phyloP scores from a whole-genome alignment of 92 coral and sea anemone genomes.

The Palythoa grandis region DNA sequence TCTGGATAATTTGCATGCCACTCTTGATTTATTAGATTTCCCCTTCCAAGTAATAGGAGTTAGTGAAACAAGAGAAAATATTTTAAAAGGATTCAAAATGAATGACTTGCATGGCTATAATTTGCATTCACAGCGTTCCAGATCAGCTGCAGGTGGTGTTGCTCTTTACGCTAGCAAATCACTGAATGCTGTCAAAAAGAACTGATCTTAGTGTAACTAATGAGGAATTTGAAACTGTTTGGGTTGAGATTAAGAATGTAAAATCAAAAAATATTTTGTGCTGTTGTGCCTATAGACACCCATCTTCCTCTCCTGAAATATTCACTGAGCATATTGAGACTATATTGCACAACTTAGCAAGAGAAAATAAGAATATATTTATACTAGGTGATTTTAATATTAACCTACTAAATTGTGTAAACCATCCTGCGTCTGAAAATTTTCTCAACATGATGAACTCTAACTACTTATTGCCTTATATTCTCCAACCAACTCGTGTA shows the following conservation, averaged over 20 bases:
- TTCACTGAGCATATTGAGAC: conserved; percentile 28
- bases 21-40: not conserved
- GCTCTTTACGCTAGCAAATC: conserved; percentile 36
- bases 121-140: conserved; percentile 5
- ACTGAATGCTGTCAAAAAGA: conserved; percentile 16
- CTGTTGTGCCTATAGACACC: conserved; percentile 1
- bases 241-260: conserved; percentile 39
- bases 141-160: conserved; percentile 52
- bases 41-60: not conserved
- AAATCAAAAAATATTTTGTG: not conserved
- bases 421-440: conserved; percentile 2
- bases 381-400: no score
- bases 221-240: conserved; percentile 40
- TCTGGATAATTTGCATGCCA: not conserved
- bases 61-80: not conserved
- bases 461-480: conserved; percentile 40
- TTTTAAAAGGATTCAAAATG: not conserved
- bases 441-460: conserved; percentile 47
- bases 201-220: conserved; percentile 44
- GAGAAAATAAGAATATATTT: not conserved
- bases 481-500: conserved; percentile 54
- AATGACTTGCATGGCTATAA: not conserved
- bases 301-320: not conserved
- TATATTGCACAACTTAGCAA: not conserved
- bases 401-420: no score